Conservation (phyloP, 2,888 invertebrate genomes). For the Drosophila paracracens region DNA sequence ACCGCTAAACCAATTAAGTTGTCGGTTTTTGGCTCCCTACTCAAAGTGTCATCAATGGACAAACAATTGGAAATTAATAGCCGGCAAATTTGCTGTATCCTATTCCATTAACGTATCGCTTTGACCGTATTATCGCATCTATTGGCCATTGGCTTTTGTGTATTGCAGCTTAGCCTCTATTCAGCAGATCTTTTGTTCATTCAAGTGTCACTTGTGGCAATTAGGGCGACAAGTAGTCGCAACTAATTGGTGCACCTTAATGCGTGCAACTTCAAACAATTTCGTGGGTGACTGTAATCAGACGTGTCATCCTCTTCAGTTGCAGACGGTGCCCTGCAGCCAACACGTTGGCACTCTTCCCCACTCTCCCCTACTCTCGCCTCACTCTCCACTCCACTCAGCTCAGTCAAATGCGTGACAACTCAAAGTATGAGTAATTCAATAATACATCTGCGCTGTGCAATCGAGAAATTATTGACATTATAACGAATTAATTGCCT, state of each 20-base stretch:
- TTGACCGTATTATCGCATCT: conserved; percentile 18
- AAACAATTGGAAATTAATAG: conserved; percentile 73
- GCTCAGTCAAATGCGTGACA: conserved; percentile 35
- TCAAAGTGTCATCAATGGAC: conserved; percentile 77
- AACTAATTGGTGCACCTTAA: conserved; percentile 63
- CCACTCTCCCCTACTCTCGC: background rate
- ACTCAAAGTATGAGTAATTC: conserved; percentile 42
- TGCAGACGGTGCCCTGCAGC: conserved; percentile 20
- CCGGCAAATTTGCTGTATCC: conserved; percentile 53
- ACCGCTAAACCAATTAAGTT: conserved; percentile 72
- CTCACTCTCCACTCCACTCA: conserved; percentile 10
- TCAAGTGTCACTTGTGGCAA: conserved; percentile 55
- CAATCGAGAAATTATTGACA: conserved; percentile 20
- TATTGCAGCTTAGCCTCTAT: conserved; percentile 12
- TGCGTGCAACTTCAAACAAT: conserved; percentile 63
- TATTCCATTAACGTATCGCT: conserved; percentile 45
- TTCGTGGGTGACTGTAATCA: conserved; percentile 52
- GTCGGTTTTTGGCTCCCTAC: conserved; percentile 48
- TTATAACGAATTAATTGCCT: background rate
- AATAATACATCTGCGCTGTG: conserved; percentile 28
- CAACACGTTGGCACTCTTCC: background rate
- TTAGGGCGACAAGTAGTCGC: conserved; percentile 41
- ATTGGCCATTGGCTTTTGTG: conserved; percentile 30
- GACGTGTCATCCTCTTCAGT: conserved; percentile 35
- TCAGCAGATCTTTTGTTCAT: conserved; percentile 24